Evolutionary conservation across 2,888 invertebrate species (phyloP), one percentile per base, ranked within the genome.

Genomic region (Plutella xylostella): DNA sequence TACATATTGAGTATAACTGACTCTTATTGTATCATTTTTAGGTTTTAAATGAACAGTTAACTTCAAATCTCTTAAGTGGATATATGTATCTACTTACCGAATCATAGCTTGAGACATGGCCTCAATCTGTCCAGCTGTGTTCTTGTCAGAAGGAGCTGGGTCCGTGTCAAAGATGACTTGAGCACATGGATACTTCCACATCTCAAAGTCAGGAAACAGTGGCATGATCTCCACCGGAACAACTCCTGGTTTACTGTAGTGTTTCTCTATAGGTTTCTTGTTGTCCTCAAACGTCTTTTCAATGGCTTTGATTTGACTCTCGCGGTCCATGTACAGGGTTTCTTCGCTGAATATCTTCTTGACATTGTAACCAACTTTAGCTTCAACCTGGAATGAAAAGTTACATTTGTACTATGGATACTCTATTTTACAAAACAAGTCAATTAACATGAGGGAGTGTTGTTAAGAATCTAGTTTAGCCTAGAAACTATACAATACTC

Each of bases 81-180:
- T 37, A 19, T 9, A 37, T 2, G 3, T 7, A 9, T 9, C 4
- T 19, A 20, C 71, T 52, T 65, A 92, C 93, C 97, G 89, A 79
- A 98, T 98, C 96, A 98, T 97, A 60, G 98, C 98, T 74, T 98
- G 97, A 21, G 97, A 97, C 97, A 98, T 98, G 69, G 97, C 96
- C 70, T 98, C 97, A 58, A 95, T 89, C 66, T 97, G 96, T 7
- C 92, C 92, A 20, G 94, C 92, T 39, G 93, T 89, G 58, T 93
- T 90, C 63, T 93, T 91, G 47, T 94, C 96, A 34, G 90, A 85
- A 0, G 97, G 97, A 5, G 98, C 96, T 9, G 98, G 98, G 80
- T 99, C 99, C 0, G 97, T 94, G 72, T 99, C 99, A 71, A 99
- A 99, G 64, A 98, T 96, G 52, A 99, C 98, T 74, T 94, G 94